phyloP scores from a whole-genome alignment of 2,797 vertebrate genomes.

The Cryptoblepharus egeriae region DNA sequence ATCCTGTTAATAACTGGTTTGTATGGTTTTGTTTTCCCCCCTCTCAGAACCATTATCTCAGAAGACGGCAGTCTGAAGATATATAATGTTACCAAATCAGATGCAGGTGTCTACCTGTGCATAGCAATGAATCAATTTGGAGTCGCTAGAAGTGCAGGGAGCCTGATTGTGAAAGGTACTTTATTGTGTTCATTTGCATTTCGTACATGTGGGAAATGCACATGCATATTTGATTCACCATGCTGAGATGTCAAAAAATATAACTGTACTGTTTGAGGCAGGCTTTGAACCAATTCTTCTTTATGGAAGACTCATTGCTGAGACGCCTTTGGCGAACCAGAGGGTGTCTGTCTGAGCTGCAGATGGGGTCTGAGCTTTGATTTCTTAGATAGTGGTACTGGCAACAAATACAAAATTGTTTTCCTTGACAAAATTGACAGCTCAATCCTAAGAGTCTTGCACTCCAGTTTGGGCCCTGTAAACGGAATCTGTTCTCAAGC shows the following conservation, averaged over 20 bases:
- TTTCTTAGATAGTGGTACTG: slow-evolving; percentile 15
- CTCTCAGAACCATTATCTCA: slow-evolving; percentile 73
- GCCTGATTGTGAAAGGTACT: slow-evolving; percentile 87
- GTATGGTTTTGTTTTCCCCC: accelerated
- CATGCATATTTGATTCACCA: background rate
- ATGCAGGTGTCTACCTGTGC: slow-evolving; percentile 84
- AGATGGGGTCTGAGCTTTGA: background rate
- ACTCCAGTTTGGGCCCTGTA: background rate
- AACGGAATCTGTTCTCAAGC: background rate
- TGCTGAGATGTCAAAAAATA: background rate
- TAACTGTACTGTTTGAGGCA: background rate
- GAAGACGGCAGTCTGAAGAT: slow-evolving; percentile 86
- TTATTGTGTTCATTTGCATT: slow-evolving; percentile 41
- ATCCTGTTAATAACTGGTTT: slow-evolving; percentile 7
- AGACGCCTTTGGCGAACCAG: slow-evolving; percentile 25
- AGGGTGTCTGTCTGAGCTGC: background rate
- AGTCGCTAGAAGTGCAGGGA: slow-evolving; percentile 80
- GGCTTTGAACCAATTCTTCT: slow-evolving; percentile 6
- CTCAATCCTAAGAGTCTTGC: background rate
- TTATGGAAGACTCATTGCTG: background rate
- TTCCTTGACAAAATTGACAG: background rate
- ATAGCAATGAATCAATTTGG: slow-evolving; percentile 86
- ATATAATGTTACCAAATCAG: slow-evolving; percentile 79
- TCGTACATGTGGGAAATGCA: background rate
- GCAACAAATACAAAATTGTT: background rate